Conservation (phyloP, 1,140 invertebrate genomes). For the Drosophila melanogaster region DNA sequence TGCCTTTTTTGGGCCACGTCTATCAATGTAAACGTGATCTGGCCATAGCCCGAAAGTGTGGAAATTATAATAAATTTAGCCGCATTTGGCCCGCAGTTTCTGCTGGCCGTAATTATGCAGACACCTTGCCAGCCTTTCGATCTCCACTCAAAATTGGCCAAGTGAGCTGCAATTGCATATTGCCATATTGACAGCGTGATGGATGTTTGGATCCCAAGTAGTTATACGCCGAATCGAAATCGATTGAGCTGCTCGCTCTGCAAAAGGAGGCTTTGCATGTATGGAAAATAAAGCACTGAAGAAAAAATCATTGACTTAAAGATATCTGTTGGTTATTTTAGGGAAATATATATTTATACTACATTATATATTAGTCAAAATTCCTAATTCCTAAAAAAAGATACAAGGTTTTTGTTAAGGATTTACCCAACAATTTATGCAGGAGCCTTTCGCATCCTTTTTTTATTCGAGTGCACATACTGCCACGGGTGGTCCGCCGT, state of each 20-base stretch:
- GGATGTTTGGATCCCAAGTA: slow-evolving; percentile 60
- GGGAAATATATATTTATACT: no score
- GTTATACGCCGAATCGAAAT: slow-evolving; percentile 55
- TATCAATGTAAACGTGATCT: slow-evolving; percentile 68
- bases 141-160: background rate
- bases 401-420: no score
- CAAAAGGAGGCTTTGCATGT: slow-evolving; percentile 43
- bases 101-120: slow-evolving; percentile 60
- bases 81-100: slow-evolving; percentile 62
- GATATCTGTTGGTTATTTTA: no score
- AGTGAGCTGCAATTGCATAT: slow-evolving; percentile 47
- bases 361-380: no score
- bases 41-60: slow-evolving; percentile 58
- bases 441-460: background rate
- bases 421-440: no score
- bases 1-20: slow-evolving; percentile 49
- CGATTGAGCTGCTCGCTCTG: slow-evolving; percentile 28
- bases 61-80: slow-evolving; percentile 81
- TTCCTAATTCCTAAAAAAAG: no score
- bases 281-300: slow-evolving; percentile 6
- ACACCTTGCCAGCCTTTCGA: slow-evolving; percentile 57
- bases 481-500: slow-evolving; percentile 66
- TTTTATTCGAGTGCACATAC: slow-evolving; percentile 18
- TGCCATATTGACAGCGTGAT: slow-evolving; percentile 79
- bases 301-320: background rate